A percentile compares a stretch with the other conserved stretches of the same genome.
Evolutionary conservation across 30 jellyfish, hydroid and myxozoan genomes (phyloP).

Genomic region (Rhopilema esculentum): DNA sequence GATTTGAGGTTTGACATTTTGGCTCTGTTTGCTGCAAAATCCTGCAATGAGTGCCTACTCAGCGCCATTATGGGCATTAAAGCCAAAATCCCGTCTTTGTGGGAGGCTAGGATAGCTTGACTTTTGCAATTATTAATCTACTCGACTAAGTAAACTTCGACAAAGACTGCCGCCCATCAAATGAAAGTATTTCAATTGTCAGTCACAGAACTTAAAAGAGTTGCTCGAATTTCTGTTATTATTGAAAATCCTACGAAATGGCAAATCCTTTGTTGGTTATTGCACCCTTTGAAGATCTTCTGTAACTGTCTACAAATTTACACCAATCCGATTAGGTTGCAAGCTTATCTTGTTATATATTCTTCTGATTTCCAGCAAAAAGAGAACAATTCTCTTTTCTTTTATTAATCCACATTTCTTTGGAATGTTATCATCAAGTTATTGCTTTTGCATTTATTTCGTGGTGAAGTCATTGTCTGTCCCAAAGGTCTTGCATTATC

Average conservation of each 20-base stretch:
- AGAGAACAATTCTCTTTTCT: conserved; percentile 24
- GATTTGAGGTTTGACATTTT: not conserved
- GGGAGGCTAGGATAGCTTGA: not conserved
- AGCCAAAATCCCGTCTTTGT: not conserved
- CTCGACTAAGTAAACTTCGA: not conserved
- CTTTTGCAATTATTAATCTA: not conserved
- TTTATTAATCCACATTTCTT: not conserved
- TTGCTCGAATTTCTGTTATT: not conserved
- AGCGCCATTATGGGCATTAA: not conserved
- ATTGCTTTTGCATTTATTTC: not conserved
- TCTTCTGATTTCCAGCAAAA: not conserved
- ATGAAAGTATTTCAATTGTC: not conserved
- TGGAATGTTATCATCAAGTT: conserved; percentile 16
- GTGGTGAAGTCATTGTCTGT: not conserved
- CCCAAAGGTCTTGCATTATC: not conserved
- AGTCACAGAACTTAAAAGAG: conserved; percentile 9
- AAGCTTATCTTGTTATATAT: conserved; percentile 31
- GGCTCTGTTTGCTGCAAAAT: not conserved
- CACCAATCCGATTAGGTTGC: conserved; percentile 15
- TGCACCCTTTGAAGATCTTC: conserved; percentile 17
- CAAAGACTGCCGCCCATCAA: conserved; percentile 15
- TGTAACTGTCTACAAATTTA: conserved; percentile 44
- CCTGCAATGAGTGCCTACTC: not conserved
- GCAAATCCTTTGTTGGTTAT: conserved; percentile 25
- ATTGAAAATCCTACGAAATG: conserved; percentile 1